Evolutionary conservation across 1,140 invertebrate species (phyloP).

Genomic region (Ectropis grisescens): DNA sequence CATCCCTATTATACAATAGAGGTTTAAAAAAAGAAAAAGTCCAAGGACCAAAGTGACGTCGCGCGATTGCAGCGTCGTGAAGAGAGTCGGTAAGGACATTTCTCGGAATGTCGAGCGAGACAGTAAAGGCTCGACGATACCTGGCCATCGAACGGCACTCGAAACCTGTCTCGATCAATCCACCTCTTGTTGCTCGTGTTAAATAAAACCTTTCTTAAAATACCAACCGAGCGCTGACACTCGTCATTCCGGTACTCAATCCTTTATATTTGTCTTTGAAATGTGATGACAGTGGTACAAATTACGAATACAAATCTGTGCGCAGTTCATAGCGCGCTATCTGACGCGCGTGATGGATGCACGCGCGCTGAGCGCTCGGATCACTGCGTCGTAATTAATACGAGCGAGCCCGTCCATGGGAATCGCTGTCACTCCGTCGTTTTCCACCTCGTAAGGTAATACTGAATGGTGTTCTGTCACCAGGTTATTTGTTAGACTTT

Average conservation of each 20-base stretch:
- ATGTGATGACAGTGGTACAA: constrained; percentile 69
- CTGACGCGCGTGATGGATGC: constrained; percentile 57
- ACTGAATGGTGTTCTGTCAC: constrained; percentile 37
- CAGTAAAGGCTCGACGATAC: constrained; percentile 42
- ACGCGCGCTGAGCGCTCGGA: constrained; percentile 31
- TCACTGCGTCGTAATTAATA: constrained; percentile 62
- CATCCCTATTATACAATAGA: too few species aligned
- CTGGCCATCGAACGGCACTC: constrained; percentile 52
- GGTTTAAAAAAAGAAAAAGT: not conserved
- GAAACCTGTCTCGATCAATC: constrained; percentile 68
- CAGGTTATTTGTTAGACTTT: constrained; percentile 23
- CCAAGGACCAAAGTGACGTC: constrained; percentile 1
- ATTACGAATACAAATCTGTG: constrained; percentile 66
- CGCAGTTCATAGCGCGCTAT: constrained; percentile 61
- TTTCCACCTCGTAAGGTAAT: constrained; percentile 41
- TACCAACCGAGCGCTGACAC: constrained; percentile 61
- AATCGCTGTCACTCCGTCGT: constrained; percentile 49
- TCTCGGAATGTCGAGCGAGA: constrained; percentile 50
- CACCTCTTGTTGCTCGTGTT: constrained; percentile 63
- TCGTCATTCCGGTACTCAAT: constrained; percentile 64
- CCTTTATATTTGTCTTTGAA: constrained; percentile 70
- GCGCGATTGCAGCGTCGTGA: constrained; percentile 28
- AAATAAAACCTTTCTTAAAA: constrained; percentile 66
- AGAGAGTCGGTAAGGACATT: constrained; percentile 46
- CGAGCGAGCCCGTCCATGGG: constrained; percentile 34